Base-by-base conservation (phyloP, 1,140 invertebrate species). In the Drosophila melanica region DNA sequence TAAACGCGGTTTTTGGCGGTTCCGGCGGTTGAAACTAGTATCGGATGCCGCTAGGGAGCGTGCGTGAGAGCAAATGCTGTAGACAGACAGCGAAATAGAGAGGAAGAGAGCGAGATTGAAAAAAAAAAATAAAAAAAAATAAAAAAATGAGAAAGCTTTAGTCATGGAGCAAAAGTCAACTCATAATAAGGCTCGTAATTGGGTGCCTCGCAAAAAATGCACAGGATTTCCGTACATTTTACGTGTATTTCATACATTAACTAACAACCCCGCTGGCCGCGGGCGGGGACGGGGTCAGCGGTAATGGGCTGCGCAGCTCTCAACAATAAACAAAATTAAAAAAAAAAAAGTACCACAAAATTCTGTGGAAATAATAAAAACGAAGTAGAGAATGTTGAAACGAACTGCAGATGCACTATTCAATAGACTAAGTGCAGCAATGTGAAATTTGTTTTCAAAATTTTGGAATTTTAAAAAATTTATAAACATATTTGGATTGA, bases 201-300 rank as follows among this genome's bases (percentile, higher is more conserved):
- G 57, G 60, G 55, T 54, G 58, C 66, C 71, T 72, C 64, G 80
- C 77, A 79, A 74, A 84, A 82, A 82, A 65, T 72, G 74, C 66
- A 68, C 80, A 79, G 80, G 76, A 84, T 84, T 84, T 82, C 79
- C 79, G 79, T 82, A 82, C 50, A 81, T 75, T 82, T 82, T 39
- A 79, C 79, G 79, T 82, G 79, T 79, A 63, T 71, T 75, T 78
- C 33, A 48, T 72, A 69, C 80, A 82, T 82, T 84, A 84, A 82
- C 68, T 68, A 81, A 81, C 79, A 64, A 81, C 79, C 78, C 33
- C 45, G 48, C 33, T 23, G 57, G 30, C 47, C 6, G 39, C n/a
- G 12, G 14, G 53, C 53, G 37, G 48, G 41, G 23, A 50, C 14
- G 48, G 48, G 63, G 54, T 66, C 47, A 45, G 14, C 45, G 62